A percentile compares a stretch with the other conserved stretches of the same genome.
Evolutionary conservation across 2,113 vertebrate genomes (phyloP).

Genomic region (Psilopsiagon aurifrons): DNA sequence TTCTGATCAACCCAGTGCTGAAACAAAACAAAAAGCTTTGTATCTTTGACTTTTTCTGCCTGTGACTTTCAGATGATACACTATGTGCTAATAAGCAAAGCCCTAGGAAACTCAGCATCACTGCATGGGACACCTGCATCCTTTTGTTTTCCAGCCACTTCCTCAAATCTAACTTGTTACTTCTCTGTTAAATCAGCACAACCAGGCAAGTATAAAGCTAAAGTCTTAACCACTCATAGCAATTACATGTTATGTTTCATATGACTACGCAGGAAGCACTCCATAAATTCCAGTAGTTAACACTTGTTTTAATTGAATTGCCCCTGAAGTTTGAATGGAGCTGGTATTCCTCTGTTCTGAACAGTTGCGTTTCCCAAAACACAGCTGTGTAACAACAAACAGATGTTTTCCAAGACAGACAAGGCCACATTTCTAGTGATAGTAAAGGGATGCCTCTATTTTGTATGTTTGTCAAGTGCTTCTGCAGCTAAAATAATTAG

Average conservation of each 20-base stretch:
- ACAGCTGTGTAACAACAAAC: not conserved
- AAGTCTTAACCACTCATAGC: not conserved
- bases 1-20: not conserved
- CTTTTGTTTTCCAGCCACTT: conserved; percentile 7
- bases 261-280: conserved; percentile 33
- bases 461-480: not conserved
- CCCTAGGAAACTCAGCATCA: not conserved
- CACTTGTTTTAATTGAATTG: conserved; percentile 49
- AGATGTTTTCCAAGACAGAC: conserved; percentile 9
- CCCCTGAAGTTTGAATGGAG: not conserved
- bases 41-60: not conserved
- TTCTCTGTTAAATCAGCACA: not conserved
- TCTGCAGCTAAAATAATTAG: not conserved
- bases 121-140: not conserved
- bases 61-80: not conserved
- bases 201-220: not conserved
- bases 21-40: not conserved
- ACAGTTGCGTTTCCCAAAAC: not conserved
- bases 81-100: not conserved
- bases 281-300: conserved; percentile 62
- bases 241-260: not conserved
- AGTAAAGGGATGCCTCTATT: not conserved
- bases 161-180: not conserved
- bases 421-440: not conserved
- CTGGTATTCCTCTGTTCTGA: conserved; percentile 1